These are phyloP conservation scores for Furnarius figulus DNA, from an alignment of 2,113 vertebrate species.

Conservation along the genomic window DNA sequence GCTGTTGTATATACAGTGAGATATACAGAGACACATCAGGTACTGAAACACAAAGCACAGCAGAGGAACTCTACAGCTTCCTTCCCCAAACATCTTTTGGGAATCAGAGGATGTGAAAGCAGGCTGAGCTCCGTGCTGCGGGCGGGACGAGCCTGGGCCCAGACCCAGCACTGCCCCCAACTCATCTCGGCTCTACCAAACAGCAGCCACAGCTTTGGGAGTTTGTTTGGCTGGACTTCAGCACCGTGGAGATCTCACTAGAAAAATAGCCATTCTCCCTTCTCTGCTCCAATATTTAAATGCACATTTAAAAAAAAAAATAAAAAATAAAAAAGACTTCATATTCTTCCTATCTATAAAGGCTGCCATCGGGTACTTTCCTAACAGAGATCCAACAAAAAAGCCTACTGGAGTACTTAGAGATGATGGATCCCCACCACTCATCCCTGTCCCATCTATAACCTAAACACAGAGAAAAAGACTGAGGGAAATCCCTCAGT, in stretches of 20 bases:
- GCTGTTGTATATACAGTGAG: conserved; percentile 72
- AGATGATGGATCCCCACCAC: neutral
- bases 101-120: neutral
- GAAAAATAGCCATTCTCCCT: neutral
- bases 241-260: neutral
- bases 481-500: neutral
- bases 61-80: conserved; percentile 42
- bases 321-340: neutral
- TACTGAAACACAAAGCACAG: conserved; percentile 70
- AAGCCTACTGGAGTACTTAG: neutral
- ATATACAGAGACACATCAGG: conserved; percentile 72
- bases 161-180: neutral
- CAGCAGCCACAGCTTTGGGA: neutral
- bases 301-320: neutral
- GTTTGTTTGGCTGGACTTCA: conserved; percentile 54
- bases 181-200: neutral
- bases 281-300: neutral
- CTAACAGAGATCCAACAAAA: conserved; percentile 2
- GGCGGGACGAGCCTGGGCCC: neutral
- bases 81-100: conserved; percentile 3
- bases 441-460: neutral
- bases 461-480: neutral
- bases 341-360: neutral
- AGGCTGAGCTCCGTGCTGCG: neutral
- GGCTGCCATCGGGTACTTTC: neutral